phyloP scores from a whole-genome alignment of 2,113 vertebrate genomes.

The Dascyllus trimaculatus region DNA sequence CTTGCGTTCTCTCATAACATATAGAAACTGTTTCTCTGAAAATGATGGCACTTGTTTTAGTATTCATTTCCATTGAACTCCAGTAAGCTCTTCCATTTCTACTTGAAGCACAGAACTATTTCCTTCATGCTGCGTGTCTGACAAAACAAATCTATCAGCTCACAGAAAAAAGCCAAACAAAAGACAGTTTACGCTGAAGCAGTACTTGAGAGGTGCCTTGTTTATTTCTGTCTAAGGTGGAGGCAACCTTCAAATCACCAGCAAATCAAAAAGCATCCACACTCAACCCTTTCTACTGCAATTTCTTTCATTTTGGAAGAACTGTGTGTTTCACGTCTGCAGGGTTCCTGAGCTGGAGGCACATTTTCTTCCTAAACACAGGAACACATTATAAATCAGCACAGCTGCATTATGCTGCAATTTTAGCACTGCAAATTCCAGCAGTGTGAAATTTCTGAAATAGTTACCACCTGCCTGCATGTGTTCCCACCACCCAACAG shows the following conservation, averaged over 20 bases:
- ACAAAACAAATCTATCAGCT: constrained; percentile 19
- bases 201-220: constrained; percentile 21
- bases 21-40: constrained; percentile 5
- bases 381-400: background rate
- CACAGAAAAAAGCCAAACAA: background rate
- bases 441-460: background rate
- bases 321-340: background rate
- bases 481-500: background rate
- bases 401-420: background rate
- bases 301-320: background rate
- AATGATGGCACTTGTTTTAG: background rate
- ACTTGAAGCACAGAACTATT: constrained; percentile 20
- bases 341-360: background rate
- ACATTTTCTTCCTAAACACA: background rate
- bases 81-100: constrained; percentile 35
- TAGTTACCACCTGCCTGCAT: background rate
- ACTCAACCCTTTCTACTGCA: background rate
- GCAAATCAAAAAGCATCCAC: constrained; percentile 12
- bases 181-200: constrained; percentile 23
- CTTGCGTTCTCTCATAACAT: background rate
- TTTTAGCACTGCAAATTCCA: background rate
- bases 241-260: constrained; percentile 25
- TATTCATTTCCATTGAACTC: constrained; percentile 17
- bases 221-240: constrained; percentile 16
- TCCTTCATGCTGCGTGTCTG: constrained; percentile 18